Conservation (phyloP, 2,113 vertebrate species). For the Gallinago undulata region DNA sequence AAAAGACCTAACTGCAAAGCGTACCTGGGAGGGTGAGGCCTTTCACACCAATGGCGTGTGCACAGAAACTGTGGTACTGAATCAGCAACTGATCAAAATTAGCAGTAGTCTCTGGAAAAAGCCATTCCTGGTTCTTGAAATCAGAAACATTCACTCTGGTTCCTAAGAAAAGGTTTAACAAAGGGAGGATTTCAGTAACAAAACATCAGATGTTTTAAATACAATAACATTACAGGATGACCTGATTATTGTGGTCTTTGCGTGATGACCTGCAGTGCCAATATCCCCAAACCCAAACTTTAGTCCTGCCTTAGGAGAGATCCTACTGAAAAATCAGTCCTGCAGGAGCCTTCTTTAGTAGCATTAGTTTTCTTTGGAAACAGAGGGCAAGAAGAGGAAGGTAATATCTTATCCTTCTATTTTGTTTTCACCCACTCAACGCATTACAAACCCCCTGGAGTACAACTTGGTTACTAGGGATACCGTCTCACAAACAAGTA, state of each 20-base stretch:
- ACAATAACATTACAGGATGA: neutral
- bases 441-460: neutral
- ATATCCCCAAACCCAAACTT: neutral
- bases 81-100: constrained; percentile 77
- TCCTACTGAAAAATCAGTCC: neutral
- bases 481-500: neutral
- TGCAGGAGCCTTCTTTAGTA: neutral
- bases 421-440: neutral
- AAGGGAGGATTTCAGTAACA: neutral
- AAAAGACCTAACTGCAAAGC: neutral
- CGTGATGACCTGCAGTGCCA: neutral
- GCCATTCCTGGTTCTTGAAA: constrained; percentile 82
- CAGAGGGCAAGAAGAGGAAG: neutral
- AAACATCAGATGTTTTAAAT: neutral
- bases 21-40: constrained; percentile 88
- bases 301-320: neutral
- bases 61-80: constrained; percentile 89
- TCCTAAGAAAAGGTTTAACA: constrained; percentile 68
- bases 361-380: neutral
- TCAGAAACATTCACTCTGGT: constrained; percentile 72
- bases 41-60: constrained; percentile 77
- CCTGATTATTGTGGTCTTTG: neutral
- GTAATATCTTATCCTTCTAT: neutral
- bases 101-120: constrained; percentile 81
- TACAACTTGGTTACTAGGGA: neutral